Percentiles rank a stretch among this genome's conserved stretches.
Evolutionary conservation across 2,113 vertebrate genomes (phyloP).

Genomic region (Caranx melampygus): DNA sequence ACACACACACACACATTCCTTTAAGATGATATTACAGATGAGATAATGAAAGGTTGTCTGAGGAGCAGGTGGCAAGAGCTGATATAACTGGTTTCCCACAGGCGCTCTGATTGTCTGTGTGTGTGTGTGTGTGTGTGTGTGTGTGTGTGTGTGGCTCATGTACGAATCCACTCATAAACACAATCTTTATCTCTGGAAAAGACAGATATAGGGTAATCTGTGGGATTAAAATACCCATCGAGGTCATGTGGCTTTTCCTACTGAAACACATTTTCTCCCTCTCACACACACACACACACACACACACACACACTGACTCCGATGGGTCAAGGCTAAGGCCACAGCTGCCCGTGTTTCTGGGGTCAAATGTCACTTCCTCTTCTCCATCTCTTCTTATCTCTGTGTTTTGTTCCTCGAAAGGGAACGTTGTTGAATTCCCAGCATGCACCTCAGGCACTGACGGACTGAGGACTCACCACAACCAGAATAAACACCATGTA

Average conservation of each 20-base stretch:
- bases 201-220: slow-evolving; percentile 47
- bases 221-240: slow-evolving; percentile 56
- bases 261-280: slow-evolving; percentile 4
- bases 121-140: slow-evolving; percentile 11
- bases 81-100: slow-evolving; percentile 57
- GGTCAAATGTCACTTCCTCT: slow-evolving; percentile 28
- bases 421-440: background rate
- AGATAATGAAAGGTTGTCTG: slow-evolving; percentile 71
- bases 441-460: too few relatives aligned
- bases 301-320: background rate
- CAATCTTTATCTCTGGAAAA: slow-evolving; percentile 55
- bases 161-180: slow-evolving; percentile 20
- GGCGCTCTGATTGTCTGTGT: slow-evolving; percentile 7
- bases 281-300: slow-evolving; percentile 2
- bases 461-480: too few relatives aligned
- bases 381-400: background rate
- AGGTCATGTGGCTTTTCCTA: slow-evolving; percentile 44
- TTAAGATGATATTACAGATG: slow-evolving; percentile 62
- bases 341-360: slow-evolving; percentile 8
- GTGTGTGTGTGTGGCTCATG: background rate
- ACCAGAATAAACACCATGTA: too few relatives aligned
- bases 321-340: background rate
- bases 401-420: background rate
- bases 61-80: slow-evolving; percentile 66
- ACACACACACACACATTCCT: slow-evolving; percentile 32